These are phyloP conservation scores for Heloderma charlesbogerti DNA, from an alignment of 2,113 vertebrate species.

Conservation along the genomic window DNA sequence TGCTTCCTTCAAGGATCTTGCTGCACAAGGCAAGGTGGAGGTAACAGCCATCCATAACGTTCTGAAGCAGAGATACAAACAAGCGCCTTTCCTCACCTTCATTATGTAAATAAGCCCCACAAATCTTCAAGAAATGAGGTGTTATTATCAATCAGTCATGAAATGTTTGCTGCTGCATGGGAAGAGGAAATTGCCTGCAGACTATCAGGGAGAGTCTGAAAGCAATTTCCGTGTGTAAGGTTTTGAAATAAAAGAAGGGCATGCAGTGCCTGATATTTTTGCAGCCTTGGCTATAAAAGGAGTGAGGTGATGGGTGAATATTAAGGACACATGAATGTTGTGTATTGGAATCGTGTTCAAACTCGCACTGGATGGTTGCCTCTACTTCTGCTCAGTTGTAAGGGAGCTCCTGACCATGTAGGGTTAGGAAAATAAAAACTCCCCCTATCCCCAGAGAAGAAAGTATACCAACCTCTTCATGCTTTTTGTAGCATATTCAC, in stretches of 20 bases:
- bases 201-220: conserved; percentile 34
- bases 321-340: not conserved
- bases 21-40: not conserved
- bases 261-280: conserved; percentile 17
- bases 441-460: not conserved
- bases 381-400: not conserved
- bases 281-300: conserved; percentile 17
- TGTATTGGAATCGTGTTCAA: not conserved
- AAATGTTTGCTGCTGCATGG: conserved; percentile 62
- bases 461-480: not conserved
- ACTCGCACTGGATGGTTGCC: not conserved
- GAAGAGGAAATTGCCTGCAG: conserved; percentile 39
- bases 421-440: not conserved
- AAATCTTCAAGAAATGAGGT: conserved; percentile 15
- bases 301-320: not conserved
- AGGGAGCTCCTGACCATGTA: not conserved
- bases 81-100: conserved; percentile 15
- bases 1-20: rapidly evolving
- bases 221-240: conserved; percentile 23
- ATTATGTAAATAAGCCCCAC: conserved; percentile 54
- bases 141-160: conserved; percentile 67
- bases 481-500: not conserved
- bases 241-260: conserved; percentile 36
- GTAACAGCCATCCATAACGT: not conserved
- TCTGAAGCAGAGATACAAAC: conserved; percentile 37